These are phyloP conservation scores for Lumbricus terrestris DNA, from an alignment of 2,888 invertebrate species.

Conservation along the genomic window DNA sequence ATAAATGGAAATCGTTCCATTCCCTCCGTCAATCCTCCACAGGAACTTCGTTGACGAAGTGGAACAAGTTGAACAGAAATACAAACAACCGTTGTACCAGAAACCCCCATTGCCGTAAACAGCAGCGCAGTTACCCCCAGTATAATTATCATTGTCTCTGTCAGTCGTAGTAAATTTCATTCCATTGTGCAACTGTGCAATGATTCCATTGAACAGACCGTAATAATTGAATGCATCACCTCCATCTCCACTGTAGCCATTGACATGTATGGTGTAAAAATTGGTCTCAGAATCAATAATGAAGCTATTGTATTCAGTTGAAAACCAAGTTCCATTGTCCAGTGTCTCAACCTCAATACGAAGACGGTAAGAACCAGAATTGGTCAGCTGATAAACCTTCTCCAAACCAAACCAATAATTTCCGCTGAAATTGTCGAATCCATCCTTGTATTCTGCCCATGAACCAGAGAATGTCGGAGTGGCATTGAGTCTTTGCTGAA, in stretches of 20 bases:
- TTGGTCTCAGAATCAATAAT: background rate
- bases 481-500: constrained; percentile 9
- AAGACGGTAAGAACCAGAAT: background rate
- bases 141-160: background rate
- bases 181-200: background rate
- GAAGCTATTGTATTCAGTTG: background rate
- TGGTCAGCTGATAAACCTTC: background rate
- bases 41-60: background rate
- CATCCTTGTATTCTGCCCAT: constrained; percentile 11
- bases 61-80: background rate
- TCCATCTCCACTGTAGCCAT: constrained; percentile 5
- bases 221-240: background rate
- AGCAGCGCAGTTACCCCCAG: background rate
- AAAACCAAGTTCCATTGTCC: background rate
- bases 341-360: background rate
- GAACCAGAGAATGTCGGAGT: background rate
- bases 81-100: background rate
- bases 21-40: background rate
- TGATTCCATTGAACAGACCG: background rate
- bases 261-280: background rate
- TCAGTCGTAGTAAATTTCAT: background rate
- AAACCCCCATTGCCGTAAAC: background rate
- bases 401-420: constrained; percentile 17
- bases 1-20: background rate
- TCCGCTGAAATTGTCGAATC: background rate